A percentile compares a stretch with the other conserved stretches of the same genome.
Evolutionary conservation across 2,797 vertebrate species (phyloP).

Genomic region (Darevskia mixta): DNA sequence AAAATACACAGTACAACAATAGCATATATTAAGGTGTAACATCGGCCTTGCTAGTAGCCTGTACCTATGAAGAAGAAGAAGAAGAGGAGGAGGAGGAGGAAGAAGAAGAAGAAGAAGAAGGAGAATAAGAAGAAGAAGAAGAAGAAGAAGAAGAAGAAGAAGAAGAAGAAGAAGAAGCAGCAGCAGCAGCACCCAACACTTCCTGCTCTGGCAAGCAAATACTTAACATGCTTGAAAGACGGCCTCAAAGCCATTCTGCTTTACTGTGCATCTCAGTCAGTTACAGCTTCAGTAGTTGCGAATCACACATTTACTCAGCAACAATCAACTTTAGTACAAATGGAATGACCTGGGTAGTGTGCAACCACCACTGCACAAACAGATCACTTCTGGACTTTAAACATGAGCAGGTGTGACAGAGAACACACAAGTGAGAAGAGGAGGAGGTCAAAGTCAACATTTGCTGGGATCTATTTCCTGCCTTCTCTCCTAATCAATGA

Average conservation of each 20-base stretch:
- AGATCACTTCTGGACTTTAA: not conserved
- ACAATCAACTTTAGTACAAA: not conserved
- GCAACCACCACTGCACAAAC: not conserved
- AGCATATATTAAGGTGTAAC: too few species aligned
- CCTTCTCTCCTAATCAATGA: too few species aligned
- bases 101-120: too few species aligned
- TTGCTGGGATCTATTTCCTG: too few species aligned
- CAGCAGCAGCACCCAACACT: too few species aligned
- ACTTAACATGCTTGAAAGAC: slow-evolving; percentile 44
- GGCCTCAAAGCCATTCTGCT: slow-evolving; percentile 36
- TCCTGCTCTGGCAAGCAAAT: not conserved
- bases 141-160: too few species aligned
- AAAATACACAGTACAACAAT: too few species aligned
- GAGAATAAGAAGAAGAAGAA: too few species aligned
- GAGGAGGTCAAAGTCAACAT: not conserved
- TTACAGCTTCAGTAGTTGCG: slow-evolving; percentile 59
- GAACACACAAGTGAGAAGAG: not conserved
- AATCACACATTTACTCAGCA: slow-evolving; percentile 19
- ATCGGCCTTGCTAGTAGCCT: too few species aligned
- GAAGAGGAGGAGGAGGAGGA: too few species aligned
- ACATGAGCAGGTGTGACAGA: not conserved
- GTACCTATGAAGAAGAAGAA: too few species aligned
- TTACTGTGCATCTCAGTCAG: slow-evolving; percentile 48
- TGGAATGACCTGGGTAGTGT: not conserved
- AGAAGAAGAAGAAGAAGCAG: too few species aligned